Base-by-base conservation (phyloP, 1,140 invertebrate species). In the Drosophila fuyamai region DNA sequence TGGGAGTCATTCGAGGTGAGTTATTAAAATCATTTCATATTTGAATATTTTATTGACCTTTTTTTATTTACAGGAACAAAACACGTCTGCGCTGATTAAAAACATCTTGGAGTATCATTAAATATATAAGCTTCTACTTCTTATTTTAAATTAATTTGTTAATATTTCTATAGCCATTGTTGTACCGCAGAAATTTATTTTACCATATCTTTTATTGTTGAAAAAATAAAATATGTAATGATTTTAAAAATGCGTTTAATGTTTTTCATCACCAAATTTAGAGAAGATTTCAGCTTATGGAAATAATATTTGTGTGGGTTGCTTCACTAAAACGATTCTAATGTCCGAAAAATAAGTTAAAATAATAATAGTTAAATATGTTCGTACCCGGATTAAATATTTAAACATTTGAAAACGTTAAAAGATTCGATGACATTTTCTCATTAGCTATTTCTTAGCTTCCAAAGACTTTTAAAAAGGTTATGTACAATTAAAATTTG, bases 1-100 rank as follows among this genome's bases (percentile, higher is more conserved):
- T 18, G 14, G 23, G 58, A 48, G 63, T 6, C 13, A 12, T 7
- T 23, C 10, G 27, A 12, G 58, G 63, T 66, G 35, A 66, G 63
- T 41, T 14, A 4, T 38, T 12, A 1, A 4, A 12, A 18, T 4
- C 0, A 29, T 16, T 7, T 8, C 4, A 16, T n/a, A 5, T 5
- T 16, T 10, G 1, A 32, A 10, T 5, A 29, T 10, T 10, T 38
- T 32, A 47, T 18, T 29, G 1, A 13, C 14, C 0, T 0, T 32
- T 10, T 29, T 47, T 16, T 18, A 1, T 8, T 62, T 47, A 7
- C 18, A 61, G 43, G 14, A 47, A 12, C 13, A 4, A 35, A 14
- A 14, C 32, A 5, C 3, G 12, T 2, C 8, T 5, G 27, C 12
- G 13, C 2, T 4, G 5, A 62, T 13, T 13, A 35, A 12, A 59